A percentile compares a stretch with the other conserved stretches of the same genome.
phyloP scores from a whole-genome alignment of 2,888 invertebrate genomes.

The Lamellibrachia columna region DNA sequence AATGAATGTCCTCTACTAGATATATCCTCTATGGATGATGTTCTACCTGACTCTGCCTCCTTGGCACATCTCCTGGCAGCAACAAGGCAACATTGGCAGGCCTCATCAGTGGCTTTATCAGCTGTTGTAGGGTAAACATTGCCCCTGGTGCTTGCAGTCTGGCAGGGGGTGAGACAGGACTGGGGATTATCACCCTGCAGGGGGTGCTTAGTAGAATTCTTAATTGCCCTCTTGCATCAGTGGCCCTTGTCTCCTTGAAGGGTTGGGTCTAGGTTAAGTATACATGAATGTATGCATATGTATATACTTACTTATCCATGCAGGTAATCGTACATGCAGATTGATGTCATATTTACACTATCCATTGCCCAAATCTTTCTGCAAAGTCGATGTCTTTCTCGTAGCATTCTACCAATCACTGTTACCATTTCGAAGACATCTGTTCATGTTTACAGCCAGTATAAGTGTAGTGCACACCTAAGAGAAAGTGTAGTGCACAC shows the following conservation, averaged over 20 bases:
- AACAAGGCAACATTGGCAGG: not conserved
- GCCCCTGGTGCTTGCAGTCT: not conserved
- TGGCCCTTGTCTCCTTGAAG: not conserved
- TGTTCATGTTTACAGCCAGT: no score
- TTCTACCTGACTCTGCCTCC: not conserved
- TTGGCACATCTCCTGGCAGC: not conserved
- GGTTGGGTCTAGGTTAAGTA: not conserved
- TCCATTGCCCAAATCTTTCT: no score
- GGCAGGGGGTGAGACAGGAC: not conserved
- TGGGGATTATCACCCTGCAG: constrained; percentile 6
- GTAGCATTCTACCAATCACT: no score
- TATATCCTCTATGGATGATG: not conserved
- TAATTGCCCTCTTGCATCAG: not conserved
- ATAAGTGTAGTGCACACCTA: no score
- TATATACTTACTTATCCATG: not conserved
- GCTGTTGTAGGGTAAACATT: constrained; percentile 16
- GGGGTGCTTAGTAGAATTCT: not conserved
- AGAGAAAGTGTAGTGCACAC: no score
- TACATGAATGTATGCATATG: not conserved
- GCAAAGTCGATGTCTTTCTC: no score
- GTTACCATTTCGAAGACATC: no score
- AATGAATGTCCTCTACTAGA: not conserved
- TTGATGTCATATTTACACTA: not conserved
- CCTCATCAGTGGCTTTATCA: not conserved
- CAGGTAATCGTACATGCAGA: not conserved